These are phyloP conservation scores for Choristoneura rosaceana DNA, from an alignment of 2,888 invertebrate species.

Conservation along the genomic window DNA sequence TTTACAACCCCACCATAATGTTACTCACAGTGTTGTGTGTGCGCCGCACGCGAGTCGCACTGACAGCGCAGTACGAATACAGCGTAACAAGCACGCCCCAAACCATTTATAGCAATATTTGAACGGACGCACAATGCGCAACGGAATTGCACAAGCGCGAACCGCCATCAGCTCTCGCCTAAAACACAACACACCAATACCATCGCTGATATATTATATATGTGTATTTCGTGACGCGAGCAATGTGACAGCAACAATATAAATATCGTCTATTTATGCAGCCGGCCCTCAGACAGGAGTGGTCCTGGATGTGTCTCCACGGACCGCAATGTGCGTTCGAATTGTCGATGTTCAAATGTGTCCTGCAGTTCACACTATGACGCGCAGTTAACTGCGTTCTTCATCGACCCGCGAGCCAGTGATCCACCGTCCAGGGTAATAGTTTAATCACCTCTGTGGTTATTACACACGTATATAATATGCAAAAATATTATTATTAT, in stretches of 20 bases:
- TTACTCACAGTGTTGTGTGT: no score
- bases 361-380: slow-evolving; percentile 79
- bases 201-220: no score
- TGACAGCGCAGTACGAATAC: no score
- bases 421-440: slow-evolving; percentile 83
- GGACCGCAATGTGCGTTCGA: slow-evolving; percentile 87
- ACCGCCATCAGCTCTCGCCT: neutral
- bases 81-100: no score
- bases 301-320: slow-evolving; percentile 86
- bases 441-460: slow-evolving; percentile 38
- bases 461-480: neutral
- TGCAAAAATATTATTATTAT: neutral
- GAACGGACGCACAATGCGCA: neutral
- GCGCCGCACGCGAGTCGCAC: no score
- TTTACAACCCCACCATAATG: no score
- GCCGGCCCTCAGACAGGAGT: slow-evolving; percentile 45
- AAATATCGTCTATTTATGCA: slow-evolving; percentile 4
- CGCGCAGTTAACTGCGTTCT: slow-evolving; percentile 83
- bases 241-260: slow-evolving; percentile 2
- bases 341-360: slow-evolving; percentile 86
- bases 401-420: slow-evolving; percentile 87
- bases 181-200: no score
- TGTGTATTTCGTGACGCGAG: neutral
- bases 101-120: no score
- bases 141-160: neutral